phyloP scores from a whole-genome alignment of 2,797 vertebrate genomes.

The Sardinella longiceps region DNA sequence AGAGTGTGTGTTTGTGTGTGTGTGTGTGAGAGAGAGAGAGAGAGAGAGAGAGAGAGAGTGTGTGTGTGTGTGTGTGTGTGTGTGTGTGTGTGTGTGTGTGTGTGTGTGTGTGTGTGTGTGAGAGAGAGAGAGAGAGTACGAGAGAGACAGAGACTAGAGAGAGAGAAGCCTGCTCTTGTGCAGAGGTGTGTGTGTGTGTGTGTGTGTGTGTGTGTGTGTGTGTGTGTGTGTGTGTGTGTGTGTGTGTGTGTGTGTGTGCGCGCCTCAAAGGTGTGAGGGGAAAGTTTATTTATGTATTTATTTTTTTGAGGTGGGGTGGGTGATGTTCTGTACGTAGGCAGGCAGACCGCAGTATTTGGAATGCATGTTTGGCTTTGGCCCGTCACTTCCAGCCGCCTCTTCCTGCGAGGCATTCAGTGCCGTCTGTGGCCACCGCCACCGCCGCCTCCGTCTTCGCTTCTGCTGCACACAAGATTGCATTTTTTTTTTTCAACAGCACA shows the following conservation, averaged over 20 bases:
- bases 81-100: background rate
- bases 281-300: too few species aligned
- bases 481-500: constrained; percentile 1
- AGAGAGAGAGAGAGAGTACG: background rate
- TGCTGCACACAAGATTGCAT: background rate
- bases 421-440: too few species aligned
- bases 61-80: background rate
- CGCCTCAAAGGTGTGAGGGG: constrained; percentile 38
- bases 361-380: constrained; percentile 44
- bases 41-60: too few species aligned
- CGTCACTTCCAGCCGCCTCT: constrained; percentile 35
- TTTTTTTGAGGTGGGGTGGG: background rate
- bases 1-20: background rate
- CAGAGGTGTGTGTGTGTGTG: background rate
- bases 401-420: constrained; percentile 20
- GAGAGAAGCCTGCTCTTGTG: background rate
- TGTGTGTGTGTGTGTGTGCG: background rate
- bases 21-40: too few species aligned
- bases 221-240: background rate
- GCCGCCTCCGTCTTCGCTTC: too few species aligned
- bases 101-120: constrained; percentile 21
- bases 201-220: background rate
- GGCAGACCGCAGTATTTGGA: constrained; percentile 22
- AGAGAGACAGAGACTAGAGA: too few species aligned
- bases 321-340: background rate